phyloP scores from a whole-genome alignment of 2,797 vertebrate species.

The Australoheros facetus region DNA sequence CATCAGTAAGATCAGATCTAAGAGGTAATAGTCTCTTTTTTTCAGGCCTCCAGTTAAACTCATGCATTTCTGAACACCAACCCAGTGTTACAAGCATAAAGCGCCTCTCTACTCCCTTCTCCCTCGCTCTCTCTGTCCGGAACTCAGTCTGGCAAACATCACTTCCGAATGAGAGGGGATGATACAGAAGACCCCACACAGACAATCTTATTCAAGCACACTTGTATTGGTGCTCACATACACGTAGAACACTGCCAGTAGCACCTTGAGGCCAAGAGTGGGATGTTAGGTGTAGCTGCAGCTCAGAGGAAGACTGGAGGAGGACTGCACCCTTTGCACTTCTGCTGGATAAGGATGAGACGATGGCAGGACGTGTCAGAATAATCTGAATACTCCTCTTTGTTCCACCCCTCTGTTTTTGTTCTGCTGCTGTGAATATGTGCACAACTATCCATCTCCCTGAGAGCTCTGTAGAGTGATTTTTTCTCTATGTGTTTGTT shows the following conservation, averaged over 20 bases:
- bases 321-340: slow-evolving; percentile 35
- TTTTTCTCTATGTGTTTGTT: background rate
- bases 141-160: slow-evolving; percentile 46
- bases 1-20: slow-evolving; percentile 24
- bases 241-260: slow-evolving; percentile 24
- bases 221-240: slow-evolving; percentile 2
- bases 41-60: slow-evolving; percentile 26
- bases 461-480: slow-evolving; percentile 12
- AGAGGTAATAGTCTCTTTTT: slow-evolving; percentile 45
- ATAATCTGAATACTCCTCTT: slow-evolving; percentile 42
- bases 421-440: slow-evolving; percentile 12
- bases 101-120: slow-evolving; percentile 47
- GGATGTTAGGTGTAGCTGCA: slow-evolving; percentile 65
- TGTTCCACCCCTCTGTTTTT: slow-evolving; percentile 42
- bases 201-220: slow-evolving; percentile 14
- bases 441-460: slow-evolving; percentile 3
- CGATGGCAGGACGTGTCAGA: slow-evolving; percentile 19
- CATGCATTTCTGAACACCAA: slow-evolving; percentile 34
- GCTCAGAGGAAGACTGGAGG: slow-evolving; percentile 30
- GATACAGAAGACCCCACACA: slow-evolving; percentile 51
- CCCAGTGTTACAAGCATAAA: slow-evolving; percentile 54
- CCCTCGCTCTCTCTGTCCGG: slow-evolving; percentile 1
- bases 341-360: slow-evolving; percentile 56
- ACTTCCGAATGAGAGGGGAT: slow-evolving; percentile 55
- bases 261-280: slow-evolving; percentile 61